These are phyloP conservation scores for Leptopilina clavipes DNA, from an alignment of 1,140 invertebrate species.

Conservation along the genomic window DNA sequence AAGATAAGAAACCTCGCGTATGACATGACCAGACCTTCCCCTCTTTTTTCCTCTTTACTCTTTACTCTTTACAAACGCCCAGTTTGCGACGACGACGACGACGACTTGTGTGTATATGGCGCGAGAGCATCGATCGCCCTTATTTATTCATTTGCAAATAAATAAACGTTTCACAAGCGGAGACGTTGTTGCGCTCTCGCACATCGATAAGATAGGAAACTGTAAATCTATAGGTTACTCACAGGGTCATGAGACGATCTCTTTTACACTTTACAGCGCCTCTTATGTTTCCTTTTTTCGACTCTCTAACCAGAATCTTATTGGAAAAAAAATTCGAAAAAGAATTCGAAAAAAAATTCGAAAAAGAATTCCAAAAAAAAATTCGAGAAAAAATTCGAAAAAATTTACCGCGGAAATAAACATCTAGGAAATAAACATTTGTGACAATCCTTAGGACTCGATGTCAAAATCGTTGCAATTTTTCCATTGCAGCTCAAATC, in stretches of 20 bases:
- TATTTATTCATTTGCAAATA: constrained; percentile 75
- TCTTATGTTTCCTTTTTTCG: constrained; percentile 34
- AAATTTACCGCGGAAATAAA: too few species aligned
- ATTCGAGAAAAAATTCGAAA: too few species aligned
- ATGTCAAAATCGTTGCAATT: too few species aligned
- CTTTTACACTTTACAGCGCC: constrained; percentile 37
- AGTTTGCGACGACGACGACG: constrained; percentile 42
- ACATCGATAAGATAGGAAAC: constrained; percentile 69
- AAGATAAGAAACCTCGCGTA: constrained; percentile 70
- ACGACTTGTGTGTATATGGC: constrained; percentile 32
- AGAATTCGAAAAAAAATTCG: too few species aligned
- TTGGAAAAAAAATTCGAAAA: too few species aligned
- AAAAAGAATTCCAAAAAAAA: too few species aligned
- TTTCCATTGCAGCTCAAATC: too few species aligned
- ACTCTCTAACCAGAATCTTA: too few species aligned
- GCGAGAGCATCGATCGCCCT: constrained; percentile 70
- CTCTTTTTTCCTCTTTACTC: not conserved
- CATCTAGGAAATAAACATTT: too few species aligned
- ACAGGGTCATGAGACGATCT: constrained; percentile 61
- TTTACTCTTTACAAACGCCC: constrained; percentile 47
- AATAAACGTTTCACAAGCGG: constrained; percentile 62
- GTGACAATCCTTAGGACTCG: too few species aligned
- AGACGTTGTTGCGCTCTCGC: constrained; percentile 62
- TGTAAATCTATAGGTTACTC: constrained; percentile 70
- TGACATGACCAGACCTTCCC: constrained; percentile 65